Evolutionary conservation across 2,797 vertebrate genomes (phyloP).

Genomic region (Choloepus didactylus): DNA sequence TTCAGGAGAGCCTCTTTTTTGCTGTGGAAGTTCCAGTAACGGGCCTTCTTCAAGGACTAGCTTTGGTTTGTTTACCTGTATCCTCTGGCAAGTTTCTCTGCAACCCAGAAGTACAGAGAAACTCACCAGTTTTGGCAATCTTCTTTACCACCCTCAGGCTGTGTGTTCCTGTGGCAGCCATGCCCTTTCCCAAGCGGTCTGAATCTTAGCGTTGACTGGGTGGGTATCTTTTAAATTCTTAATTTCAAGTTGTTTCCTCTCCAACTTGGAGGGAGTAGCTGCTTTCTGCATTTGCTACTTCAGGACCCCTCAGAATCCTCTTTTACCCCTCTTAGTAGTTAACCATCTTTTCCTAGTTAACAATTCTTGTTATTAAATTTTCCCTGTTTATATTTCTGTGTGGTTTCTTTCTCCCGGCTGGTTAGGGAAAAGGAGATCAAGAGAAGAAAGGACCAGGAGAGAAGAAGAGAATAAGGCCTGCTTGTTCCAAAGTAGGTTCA

Average conservation of each 20-base stretch:
- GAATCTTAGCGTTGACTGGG: not conserved
- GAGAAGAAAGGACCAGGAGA: not conserved
- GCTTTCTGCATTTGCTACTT: slow-evolving; percentile 31
- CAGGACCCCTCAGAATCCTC: not conserved
- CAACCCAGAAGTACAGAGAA: not conserved
- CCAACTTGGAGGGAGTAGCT: not conserved
- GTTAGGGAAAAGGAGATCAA: slow-evolving; percentile 28
- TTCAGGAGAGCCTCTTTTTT: not conserved
- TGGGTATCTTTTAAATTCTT: not conserved
- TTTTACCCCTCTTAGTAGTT: slow-evolving; percentile 32
- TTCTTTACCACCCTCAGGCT: not conserved
- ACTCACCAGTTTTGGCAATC: not conserved
- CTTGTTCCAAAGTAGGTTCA: not conserved
- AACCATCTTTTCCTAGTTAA: slow-evolving; percentile 47
- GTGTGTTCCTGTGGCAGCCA: not conserved
- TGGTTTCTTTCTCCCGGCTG: slow-evolving; percentile 58
- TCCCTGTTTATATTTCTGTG: not conserved
- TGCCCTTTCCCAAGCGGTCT: not conserved
- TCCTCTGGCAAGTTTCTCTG: slow-evolving; percentile 29
- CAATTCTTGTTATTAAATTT: slow-evolving; percentile 49
- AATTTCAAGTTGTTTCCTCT: slow-evolving; percentile 25
- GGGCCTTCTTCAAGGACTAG: no score
- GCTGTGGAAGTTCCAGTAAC: not conserved
- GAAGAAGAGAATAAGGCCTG: not conserved
- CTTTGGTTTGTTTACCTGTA: not conserved